These are phyloP conservation scores for Solea senegalensis DNA, from an alignment of 2,113 vertebrate genomes.

Conservation along the genomic window DNA sequence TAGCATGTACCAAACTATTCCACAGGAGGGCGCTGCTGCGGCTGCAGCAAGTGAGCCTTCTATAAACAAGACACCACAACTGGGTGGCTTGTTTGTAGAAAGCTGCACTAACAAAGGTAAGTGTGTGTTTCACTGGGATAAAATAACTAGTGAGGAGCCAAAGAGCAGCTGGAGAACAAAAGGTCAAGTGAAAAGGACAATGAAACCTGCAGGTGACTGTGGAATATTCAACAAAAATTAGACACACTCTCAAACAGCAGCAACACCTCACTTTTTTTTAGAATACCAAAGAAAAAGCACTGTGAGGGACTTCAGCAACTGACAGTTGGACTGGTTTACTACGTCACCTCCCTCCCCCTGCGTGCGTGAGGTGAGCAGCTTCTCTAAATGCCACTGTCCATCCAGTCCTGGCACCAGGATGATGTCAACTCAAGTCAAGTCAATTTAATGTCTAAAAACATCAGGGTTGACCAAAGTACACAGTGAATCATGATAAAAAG, in stretches of 20 bases:
- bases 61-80: not conserved
- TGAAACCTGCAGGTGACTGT: not conserved
- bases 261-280: not conserved
- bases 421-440: too few relatives aligned
- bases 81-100: slow-evolving; percentile 18
- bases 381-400: not conserved
- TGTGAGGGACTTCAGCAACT: not conserved
- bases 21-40: slow-evolving; percentile 49
- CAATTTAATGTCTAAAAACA: too few relatives aligned
- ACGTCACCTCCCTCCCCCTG: not conserved
- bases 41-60: not conserved
- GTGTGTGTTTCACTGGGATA: too few relatives aligned
- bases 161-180: not conserved
- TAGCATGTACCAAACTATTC: slow-evolving; percentile 16
- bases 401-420: too few relatives aligned
- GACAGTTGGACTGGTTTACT: slow-evolving; percentile 17
- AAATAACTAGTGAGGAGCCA: not conserved
- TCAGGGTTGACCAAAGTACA: too few relatives aligned
- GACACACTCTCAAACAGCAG: too few relatives aligned
- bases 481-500: too few relatives aligned
- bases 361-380: not conserved
- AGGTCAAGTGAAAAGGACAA: slow-evolving; percentile 11
- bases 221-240: not conserved
- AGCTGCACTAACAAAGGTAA: slow-evolving; percentile 30
- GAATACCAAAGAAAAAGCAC: not conserved